Evolutionary conservation across 2,797 vertebrate species (phyloP).

Genomic region (Hypotaenidia okinawae): DNA sequence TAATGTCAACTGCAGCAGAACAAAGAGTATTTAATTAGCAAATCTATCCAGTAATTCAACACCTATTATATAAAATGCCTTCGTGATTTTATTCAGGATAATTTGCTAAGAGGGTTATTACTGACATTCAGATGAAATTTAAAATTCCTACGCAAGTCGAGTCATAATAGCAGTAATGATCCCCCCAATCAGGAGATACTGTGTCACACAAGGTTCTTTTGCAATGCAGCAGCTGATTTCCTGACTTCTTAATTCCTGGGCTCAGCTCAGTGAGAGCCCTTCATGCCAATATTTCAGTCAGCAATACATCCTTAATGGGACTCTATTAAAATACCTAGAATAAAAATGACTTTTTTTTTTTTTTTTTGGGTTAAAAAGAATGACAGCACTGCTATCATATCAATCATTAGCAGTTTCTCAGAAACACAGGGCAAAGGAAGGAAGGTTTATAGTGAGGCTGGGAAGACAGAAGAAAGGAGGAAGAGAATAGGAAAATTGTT

Average conservation of each 20-base stretch:
- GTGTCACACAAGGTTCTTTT: conserved; percentile 86
- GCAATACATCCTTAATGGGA: conserved; percentile 85
- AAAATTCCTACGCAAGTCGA: conserved; percentile 91
- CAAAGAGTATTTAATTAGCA: conserved; percentile 93
- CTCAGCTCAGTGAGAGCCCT: conserved; percentile 86
- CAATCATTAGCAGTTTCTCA: conserved; percentile 78
- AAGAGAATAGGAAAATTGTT: conserved; percentile 58
- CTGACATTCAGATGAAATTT: conserved; percentile 95
- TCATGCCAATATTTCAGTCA: conserved; percentile 86
- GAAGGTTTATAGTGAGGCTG: conserved; percentile 17
- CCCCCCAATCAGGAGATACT: conserved; percentile 91
- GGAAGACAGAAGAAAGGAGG: conserved; percentile 44
- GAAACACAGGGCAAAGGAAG: conserved; percentile 57
- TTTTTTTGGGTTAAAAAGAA: conserved; percentile 73
- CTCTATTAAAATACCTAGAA: conserved; percentile 86
- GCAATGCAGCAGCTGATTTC: conserved; percentile 85
- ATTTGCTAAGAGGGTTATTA: conserved; percentile 99
- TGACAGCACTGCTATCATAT: conserved; percentile 83
- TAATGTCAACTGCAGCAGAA: conserved; percentile 90
- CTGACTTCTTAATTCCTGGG: conserved; percentile 88
- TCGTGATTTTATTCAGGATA: conserved; percentile 98
- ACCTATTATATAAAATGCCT: conserved; percentile 93
- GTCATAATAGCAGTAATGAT: conserved; percentile 97
- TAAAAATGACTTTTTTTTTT: conserved; percentile 77
- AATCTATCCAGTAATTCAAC: conserved; percentile 94